Percentiles rank a stretch among this genome's conserved stretches.
Conservation (phyloP, 2,888 invertebrate genomes). For the Theretra japonica region DNA sequence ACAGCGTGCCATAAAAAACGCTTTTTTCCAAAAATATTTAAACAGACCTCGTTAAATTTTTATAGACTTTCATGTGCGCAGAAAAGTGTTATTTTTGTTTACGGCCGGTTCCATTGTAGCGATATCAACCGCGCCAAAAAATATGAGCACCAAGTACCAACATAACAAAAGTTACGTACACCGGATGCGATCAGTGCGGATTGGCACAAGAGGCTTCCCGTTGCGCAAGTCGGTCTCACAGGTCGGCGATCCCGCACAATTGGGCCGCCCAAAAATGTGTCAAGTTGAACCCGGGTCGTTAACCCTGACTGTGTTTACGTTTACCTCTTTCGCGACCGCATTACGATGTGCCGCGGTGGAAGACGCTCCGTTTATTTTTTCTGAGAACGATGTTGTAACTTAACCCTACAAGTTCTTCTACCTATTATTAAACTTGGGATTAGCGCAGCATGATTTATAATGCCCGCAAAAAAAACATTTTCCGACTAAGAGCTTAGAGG, state of each 20-base stretch:
- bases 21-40: constrained; percentile 43
- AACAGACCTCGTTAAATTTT: constrained; percentile 46
- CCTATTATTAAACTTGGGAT: background rate
- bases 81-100: constrained; percentile 30
- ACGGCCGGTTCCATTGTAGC: constrained; percentile 3
- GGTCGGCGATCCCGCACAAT: constrained; percentile 77
- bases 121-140: constrained; percentile 3
- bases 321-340: constrained; percentile 65
- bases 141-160: background rate
- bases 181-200: constrained; percentile 51
- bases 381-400: background rate
- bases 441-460: too few relatives aligned
- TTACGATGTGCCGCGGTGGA: constrained; percentile 43
- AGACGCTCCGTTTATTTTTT: constrained; percentile 31
- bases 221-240: constrained; percentile 72
- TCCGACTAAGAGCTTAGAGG: too few relatives aligned
- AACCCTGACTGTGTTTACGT: constrained; percentile 72
- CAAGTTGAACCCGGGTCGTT: constrained; percentile 81
- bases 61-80: constrained; percentile 48
- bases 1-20: constrained; percentile 37
- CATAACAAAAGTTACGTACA: constrained; percentile 31
- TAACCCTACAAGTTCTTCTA: background rate
- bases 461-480: too few relatives aligned
- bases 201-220: constrained; percentile 68
- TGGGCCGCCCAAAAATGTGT: constrained; percentile 82